Percentiles rank a stretch among this genome's conserved stretches.
Evolutionary conservation across 2,888 invertebrate species (phyloP).

Genomic region (Eustalomyia histrio): DNA sequence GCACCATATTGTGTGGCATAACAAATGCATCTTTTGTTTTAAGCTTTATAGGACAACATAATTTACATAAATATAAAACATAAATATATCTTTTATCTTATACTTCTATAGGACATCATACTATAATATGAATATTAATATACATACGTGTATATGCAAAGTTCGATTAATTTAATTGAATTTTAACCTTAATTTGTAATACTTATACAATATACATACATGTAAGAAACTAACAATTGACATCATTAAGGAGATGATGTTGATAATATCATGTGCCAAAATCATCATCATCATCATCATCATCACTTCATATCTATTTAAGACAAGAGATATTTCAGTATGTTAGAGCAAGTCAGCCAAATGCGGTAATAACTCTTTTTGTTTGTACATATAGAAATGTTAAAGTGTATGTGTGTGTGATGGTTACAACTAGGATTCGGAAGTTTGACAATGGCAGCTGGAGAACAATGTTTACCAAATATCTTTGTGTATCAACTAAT

Average conservation of each 20-base stretch:
- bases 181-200: conserved; percentile 45
- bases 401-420: too few relatives aligned
- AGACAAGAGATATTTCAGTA: neutral
- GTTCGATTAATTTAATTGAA: conserved; percentile 59
- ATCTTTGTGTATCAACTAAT: too few relatives aligned
- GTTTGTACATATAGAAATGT: too few relatives aligned
- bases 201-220: neutral
- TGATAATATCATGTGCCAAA: conserved; percentile 27
- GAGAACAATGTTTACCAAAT: too few relatives aligned
- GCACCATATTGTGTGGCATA: conserved; percentile 12
- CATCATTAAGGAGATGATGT: conserved; percentile 31
- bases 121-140: neutral
- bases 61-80: neutral
- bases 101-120: neutral
- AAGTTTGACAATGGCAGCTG: too few relatives aligned
- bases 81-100: neutral
- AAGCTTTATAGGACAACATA: conserved; percentile 1
- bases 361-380: neutral
- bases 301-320: conserved; percentile 26
- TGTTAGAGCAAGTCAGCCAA: neutral
- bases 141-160: conserved; percentile 6
- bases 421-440: too few relatives aligned
- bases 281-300: too few relatives aligned
- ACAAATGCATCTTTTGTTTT: conserved; percentile 27
- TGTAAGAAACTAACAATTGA: conserved; percentile 25